phyloP scores from a whole-genome alignment of 30 jellyfish, hydroid and myxozoan genomes.

The Chironex yamaguchii region DNA sequence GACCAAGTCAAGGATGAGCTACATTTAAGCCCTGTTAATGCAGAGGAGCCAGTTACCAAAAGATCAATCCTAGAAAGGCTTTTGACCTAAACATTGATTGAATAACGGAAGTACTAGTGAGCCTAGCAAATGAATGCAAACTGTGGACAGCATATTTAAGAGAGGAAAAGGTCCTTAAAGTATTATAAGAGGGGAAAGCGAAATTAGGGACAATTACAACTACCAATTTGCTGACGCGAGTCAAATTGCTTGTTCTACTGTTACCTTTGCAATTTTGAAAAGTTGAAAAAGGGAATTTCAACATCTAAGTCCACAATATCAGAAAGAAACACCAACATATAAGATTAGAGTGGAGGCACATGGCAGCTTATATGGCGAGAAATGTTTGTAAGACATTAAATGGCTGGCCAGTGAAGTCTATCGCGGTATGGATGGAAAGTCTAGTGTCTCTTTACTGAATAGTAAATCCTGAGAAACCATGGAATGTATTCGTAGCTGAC shows the following conservation, averaged over 20 bases:
- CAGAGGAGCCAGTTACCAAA: background rate
- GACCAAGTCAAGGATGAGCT: constrained; percentile 26
- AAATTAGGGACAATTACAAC: constrained; percentile 26
- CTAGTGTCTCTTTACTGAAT: constrained; percentile 68
- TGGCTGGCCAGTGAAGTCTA: constrained; percentile 5
- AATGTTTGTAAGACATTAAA: constrained; percentile 31
- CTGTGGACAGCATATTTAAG: constrained; percentile 45
- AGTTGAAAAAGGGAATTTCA: constrained; percentile 41
- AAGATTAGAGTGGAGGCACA: constrained; percentile 63
- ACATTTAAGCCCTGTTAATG: background rate
- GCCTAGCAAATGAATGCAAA: constrained; percentile 4
- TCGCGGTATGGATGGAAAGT: constrained; percentile 60
- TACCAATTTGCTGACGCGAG: constrained; percentile 79
- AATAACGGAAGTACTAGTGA: constrained; percentile 25
- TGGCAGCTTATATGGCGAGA: constrained; percentile 65
- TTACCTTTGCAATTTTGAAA: constrained; percentile 45
- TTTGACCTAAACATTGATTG: constrained; percentile 34
- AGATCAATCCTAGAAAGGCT: constrained; percentile 41
- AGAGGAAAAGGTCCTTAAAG: constrained; percentile 50
- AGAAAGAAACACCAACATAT: constrained; percentile 62
- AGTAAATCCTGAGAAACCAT: constrained; percentile 41
- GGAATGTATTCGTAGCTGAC: constrained; percentile 44
- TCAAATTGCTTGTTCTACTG: constrained; percentile 65
- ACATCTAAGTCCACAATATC: constrained; percentile 65
- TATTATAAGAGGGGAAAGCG: constrained; percentile 5